Conservation (phyloP, 2,888 invertebrate genomes). For the Drosophila vallismaia region DNA sequence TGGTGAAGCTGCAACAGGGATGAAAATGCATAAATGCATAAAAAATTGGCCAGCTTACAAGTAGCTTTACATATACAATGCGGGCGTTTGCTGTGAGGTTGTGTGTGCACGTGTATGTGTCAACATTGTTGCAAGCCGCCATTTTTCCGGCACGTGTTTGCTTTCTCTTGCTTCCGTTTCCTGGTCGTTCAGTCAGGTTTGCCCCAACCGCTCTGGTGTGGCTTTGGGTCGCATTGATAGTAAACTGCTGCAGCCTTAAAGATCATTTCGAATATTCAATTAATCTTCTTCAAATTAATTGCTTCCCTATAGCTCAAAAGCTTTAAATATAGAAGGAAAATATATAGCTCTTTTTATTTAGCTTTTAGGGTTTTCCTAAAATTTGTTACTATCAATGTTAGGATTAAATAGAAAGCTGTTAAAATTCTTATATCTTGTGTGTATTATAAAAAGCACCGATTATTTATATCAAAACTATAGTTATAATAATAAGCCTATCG, state of each 20-base stretch:
- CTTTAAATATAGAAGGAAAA: too few species aligned
- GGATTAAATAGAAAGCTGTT: too few species aligned
- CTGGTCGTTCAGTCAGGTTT: conserved; percentile 31
- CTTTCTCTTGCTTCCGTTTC: conserved; percentile 69
- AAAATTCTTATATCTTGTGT: too few species aligned
- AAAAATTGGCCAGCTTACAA: conserved; percentile 78
- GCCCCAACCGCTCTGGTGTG: not conserved
- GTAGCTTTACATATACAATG: conserved; percentile 74
- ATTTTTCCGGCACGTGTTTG: conserved; percentile 75
- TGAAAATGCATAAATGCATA: conserved; percentile 77
- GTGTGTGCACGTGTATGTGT: conserved; percentile 45
- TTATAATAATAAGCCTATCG: too few species aligned
- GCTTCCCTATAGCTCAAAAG: not conserved
- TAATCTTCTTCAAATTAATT: conserved; percentile 11
- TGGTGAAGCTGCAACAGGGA: conserved; percentile 18
- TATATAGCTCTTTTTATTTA: too few species aligned
- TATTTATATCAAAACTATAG: too few species aligned
- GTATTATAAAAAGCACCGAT: too few species aligned
- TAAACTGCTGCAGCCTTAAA: not conserved
- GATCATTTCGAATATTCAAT: conserved; percentile 21
- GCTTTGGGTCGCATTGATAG: not conserved
- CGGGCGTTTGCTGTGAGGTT: conserved; percentile 24
- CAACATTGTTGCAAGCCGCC: conserved; percentile 69
- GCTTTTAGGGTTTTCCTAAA: too few species aligned
- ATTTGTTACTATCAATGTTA: too few species aligned